These are phyloP conservation scores for Synaphobranchus kaupii DNA, from an alignment of 2,797 vertebrate species.

Conservation along the genomic window DNA sequence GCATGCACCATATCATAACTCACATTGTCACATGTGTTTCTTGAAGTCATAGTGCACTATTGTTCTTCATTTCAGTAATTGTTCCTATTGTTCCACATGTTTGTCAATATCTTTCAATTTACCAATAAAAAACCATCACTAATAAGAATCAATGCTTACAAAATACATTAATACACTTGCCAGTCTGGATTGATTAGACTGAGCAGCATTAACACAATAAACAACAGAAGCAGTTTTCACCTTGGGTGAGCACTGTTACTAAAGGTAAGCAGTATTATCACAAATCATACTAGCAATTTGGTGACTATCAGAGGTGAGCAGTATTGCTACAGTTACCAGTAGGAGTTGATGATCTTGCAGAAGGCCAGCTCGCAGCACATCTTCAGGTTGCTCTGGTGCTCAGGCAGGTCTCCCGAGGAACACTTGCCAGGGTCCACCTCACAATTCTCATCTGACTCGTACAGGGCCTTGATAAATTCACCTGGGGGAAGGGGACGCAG, in stretches of 20 bases:
- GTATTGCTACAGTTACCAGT: conserved; percentile 74
- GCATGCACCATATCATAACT: no score
- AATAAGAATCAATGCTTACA: no score
- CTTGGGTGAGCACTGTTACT: not conserved
- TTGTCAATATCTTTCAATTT: no score
- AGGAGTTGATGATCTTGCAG: conserved; percentile 99
- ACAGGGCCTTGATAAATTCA: conserved; percentile 97
- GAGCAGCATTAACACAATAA: not conserved
- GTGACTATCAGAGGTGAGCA: not conserved
- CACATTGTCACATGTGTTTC: no score
- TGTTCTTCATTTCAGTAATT: no score
- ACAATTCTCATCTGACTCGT: conserved; percentile 97
- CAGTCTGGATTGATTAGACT: not conserved
- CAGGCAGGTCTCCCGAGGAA: conserved; percentile 84
- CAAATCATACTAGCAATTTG: not conserved
- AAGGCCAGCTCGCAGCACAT: conserved; percentile 99
- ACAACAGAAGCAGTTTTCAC: not conserved
- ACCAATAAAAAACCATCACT: no score
- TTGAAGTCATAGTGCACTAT: no score
- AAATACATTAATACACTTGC: no score
- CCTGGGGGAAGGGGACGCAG: conserved; percentile 67
- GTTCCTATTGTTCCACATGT: no score
- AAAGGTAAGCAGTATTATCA: not conserved
- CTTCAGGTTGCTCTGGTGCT: conserved; percentile 97
- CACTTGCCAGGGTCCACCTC: conserved; percentile 96